phyloP scores from a whole-genome alignment of 2,888 invertebrate genomes.

The Cantharis lateralis region DNA sequence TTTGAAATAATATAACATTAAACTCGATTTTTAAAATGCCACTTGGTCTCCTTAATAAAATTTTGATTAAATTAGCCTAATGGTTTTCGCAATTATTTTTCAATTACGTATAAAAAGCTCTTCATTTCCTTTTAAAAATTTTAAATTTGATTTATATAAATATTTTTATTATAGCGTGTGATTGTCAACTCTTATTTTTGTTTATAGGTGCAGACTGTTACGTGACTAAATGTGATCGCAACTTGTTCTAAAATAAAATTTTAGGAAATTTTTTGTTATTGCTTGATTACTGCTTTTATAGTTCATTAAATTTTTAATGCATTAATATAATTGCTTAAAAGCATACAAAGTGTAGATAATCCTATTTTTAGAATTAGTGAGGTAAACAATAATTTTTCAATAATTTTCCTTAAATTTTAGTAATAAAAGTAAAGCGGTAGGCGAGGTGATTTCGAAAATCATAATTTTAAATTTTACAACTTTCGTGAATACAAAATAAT shows the following conservation, averaged over 20 bases:
- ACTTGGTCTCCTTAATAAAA: neutral
- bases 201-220: slow-evolving; percentile 13
- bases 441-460: no score
- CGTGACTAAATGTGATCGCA: slow-evolving; percentile 15
- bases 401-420: neutral
- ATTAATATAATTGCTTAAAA: neutral
- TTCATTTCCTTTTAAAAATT: neutral
- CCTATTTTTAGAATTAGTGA: neutral
- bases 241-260: slow-evolving; percentile 8
- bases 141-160: slow-evolving; percentile 1
- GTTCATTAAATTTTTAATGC: neutral
- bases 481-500: no score
- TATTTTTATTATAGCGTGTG: slow-evolving; percentile 7
- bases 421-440: neutral
- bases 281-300: neutral
- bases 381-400: neutral
- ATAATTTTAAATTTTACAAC: no score
- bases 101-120: neutral
- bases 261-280: slow-evolving; percentile 3
- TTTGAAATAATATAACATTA: no score
- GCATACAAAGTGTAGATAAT: neutral
- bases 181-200: slow-evolving; percentile 22
- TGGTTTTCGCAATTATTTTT: neutral
- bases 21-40: neutral
- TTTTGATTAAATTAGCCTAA: neutral